Evolutionary conservation across 2,113 vertebrate species (phyloP).

Genomic region (Pituophis catenifer): DNA sequence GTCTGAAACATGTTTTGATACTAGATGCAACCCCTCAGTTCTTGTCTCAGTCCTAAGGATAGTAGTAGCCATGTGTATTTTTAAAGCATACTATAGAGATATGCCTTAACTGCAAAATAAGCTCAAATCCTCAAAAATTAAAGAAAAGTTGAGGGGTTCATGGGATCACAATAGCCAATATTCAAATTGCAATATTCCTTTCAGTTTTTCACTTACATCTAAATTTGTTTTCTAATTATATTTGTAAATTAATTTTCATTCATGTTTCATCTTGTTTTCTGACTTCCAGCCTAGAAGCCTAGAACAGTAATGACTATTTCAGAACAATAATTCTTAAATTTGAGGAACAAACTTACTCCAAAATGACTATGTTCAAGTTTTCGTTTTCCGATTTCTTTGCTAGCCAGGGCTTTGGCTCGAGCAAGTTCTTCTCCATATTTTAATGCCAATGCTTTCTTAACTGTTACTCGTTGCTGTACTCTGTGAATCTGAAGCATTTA

Average conservation of each 20-base stretch:
- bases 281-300: slow-evolving; percentile 12
- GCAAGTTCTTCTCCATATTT: slow-evolving; percentile 84
- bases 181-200: neutral
- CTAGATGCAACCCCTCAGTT: neutral
- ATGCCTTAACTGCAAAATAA: neutral
- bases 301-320: slow-evolving; percentile 14
- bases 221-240: neutral
- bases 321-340: neutral
- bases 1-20: neutral
- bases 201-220: neutral
- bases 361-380: slow-evolving; percentile 69
- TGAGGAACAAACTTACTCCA: slow-evolving; percentile 71
- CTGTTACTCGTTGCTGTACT: slow-evolving; percentile 85
- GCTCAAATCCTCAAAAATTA: neutral
- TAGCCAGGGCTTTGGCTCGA: slow-evolving; percentile 78
- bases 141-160: neutral
- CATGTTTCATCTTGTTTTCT: neutral
- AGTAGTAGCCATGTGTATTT: neutral
- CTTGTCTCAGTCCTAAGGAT: neutral
- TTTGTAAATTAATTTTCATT: neutral
- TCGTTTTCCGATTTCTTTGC: slow-evolving; percentile 79
- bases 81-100: neutral
- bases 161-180: neutral
- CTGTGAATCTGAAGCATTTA: slow-evolving; percentile 80
- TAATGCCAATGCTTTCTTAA: slow-evolving; percentile 82